phyloP scores from a whole-genome alignment of 2,797 vertebrate species.

The Hydrophis major region DNA sequence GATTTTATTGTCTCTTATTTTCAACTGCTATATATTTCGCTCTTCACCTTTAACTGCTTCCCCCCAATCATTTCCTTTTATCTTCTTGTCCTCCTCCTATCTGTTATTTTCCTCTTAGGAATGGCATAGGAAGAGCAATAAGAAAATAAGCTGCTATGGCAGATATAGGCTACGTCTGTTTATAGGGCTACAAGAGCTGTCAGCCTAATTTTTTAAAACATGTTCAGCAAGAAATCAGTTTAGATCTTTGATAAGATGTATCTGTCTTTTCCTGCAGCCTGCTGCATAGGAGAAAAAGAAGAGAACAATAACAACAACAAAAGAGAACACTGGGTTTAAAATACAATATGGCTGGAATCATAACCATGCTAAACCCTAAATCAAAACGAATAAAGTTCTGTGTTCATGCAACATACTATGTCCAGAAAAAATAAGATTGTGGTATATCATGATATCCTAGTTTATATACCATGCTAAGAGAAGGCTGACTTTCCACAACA shows the following conservation, averaged over 20 bases:
- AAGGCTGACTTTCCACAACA: neutral
- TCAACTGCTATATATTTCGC: neutral
- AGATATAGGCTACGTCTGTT: neutral
- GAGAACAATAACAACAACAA: neutral
- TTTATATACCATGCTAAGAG: neutral
- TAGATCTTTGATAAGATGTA: neutral
- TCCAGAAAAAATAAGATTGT: neutral
- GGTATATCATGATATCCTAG: neutral
- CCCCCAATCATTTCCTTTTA: too few species aligned
- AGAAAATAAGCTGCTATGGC: neutral
- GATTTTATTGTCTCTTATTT: neutral
- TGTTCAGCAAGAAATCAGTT: neutral
- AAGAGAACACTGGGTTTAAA: neutral
- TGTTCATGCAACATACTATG: neutral
- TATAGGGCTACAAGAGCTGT: neutral
- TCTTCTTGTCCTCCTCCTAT: neutral
- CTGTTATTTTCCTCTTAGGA: neutral
- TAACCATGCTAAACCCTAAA: neutral
- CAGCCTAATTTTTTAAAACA: neutral
- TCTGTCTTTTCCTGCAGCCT: neutral
- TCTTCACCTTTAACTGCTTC: neutral
- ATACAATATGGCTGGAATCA: neutral
- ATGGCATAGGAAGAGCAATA: neutral
- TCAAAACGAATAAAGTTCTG: neutral
- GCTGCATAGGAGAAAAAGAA: neutral